Base-by-base conservation (phyloP, 92 coral and sea anemone genomes). In the Bergia sp. region DNA sequence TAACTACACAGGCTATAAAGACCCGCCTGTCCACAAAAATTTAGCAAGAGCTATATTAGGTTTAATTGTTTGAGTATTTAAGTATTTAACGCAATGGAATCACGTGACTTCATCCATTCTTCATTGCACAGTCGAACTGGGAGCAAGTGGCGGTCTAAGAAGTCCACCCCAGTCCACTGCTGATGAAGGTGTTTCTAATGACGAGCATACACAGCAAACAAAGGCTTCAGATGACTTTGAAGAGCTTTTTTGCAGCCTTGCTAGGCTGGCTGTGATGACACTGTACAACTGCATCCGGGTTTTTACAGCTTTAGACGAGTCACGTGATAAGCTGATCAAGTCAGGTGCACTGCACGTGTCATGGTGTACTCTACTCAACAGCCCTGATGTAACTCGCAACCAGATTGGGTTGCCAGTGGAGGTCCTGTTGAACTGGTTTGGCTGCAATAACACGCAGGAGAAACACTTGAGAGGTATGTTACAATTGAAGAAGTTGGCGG, bases 301-400 rank as follows among this genome's bases (percentile, higher is more conserved):
- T 79, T 93, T 93, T 66, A 79, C 96, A 9, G 91, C 85, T 40
- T 89, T 86, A 21, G 95, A 96, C 37, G 94, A 91, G 53, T 84
- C 93, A 37, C 90, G 94, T 10, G 97, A 91, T 49, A 92, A 91
- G 23, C 90, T 97, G 53, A 89, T 92, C 82, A 92, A 89, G 79
- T 91, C 97, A 37, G 93, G 96, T 20, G 93, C 96, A 6, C 88
- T 96, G 76, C 97, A 94, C 66, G 90, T 94, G 8, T 57, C 93
- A 11, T 97, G 99, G 99, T 93, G 98, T 72, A 93, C 98, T 15
- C 90, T 97, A 65, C 89, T 97, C 37, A 93, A 98, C 36, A 92
- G 94, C 58, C 86, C 86, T 80, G 93, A 93, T 71, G 55, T 93
- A 65, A 91, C 96, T 38, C 90, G 88, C 45, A 91, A 94, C 65